Conservation (phyloP, 1,140 invertebrate genomes). For the Drosophila triauraria region DNA sequence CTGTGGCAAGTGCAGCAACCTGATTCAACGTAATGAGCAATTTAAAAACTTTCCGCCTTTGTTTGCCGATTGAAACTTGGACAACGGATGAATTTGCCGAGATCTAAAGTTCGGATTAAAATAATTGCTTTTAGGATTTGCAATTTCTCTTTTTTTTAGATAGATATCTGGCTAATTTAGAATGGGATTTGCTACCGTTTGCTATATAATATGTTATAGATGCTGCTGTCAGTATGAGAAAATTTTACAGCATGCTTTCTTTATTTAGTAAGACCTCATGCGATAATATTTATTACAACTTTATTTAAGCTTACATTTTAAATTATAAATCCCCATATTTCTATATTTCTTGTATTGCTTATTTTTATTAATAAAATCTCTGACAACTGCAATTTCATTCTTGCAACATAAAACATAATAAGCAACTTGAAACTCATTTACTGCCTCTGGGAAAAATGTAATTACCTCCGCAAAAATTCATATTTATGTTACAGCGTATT, state of each 20-base stretch:
- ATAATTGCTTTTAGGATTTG: constrained; percentile 11
- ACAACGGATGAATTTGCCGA: constrained; percentile 2
- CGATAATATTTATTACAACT: too few species aligned
- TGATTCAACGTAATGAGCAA: constrained; percentile 78
- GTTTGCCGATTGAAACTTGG: constrained; percentile 41
- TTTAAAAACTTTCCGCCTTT: constrained; percentile 66
- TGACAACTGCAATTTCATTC: background rate
- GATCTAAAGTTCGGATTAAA: constrained; percentile 26
- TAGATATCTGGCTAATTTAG: too few species aligned
- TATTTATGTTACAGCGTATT: constrained; percentile 17
- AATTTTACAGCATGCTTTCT: too few species aligned
- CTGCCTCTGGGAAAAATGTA: constrained; percentile 5
- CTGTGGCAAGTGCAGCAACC: constrained; percentile 58
- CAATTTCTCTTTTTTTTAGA: background rate
- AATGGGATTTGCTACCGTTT: too few species aligned
- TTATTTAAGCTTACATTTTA: too few species aligned
- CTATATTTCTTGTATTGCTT: background rate
- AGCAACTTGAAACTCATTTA: background rate
- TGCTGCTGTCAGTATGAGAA: too few species aligned
- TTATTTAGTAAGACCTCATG: too few species aligned
- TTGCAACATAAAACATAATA: constrained; percentile 1
- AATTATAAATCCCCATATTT: too few species aligned
- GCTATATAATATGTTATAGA: too few species aligned
- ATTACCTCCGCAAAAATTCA: background rate
- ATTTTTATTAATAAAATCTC: background rate